Evolutionary conservation across 2,797 vertebrate genomes (phyloP).

Genomic region (Parambassis ranga): DNA sequence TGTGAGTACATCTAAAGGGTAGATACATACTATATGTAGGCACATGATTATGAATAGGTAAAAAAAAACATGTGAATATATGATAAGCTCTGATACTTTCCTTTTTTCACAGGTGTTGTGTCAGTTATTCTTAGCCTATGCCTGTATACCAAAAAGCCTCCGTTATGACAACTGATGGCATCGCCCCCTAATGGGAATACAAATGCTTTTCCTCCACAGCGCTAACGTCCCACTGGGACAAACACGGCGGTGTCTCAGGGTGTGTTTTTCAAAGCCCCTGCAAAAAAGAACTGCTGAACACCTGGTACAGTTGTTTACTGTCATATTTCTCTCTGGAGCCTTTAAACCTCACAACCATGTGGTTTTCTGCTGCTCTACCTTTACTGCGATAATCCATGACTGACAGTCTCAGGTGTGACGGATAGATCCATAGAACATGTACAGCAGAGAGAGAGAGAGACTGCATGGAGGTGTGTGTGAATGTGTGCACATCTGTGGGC

Average conservation of each 20-base stretch:
- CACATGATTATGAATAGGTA: too few relatives aligned
- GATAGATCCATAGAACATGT: constrained; percentile 33
- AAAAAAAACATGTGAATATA: too few relatives aligned
- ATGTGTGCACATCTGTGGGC: not conserved
- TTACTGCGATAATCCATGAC: constrained; percentile 36
- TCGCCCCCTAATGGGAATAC: not conserved
- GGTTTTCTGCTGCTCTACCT: constrained; percentile 45
- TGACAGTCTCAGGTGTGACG: constrained; percentile 37
- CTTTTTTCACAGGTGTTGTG: too few relatives aligned
- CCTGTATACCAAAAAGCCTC: too few relatives aligned
- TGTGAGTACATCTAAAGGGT: too few relatives aligned
- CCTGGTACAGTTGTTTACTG: constrained; percentile 45
- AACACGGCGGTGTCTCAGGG: not conserved
- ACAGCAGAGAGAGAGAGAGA: constrained; percentile 2
- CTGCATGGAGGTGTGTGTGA: constrained; percentile 11
- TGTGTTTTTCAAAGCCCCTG: constrained; percentile 7
- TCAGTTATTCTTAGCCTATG: too few relatives aligned
- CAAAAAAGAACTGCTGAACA: not conserved
- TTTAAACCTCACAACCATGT: constrained; percentile 40
- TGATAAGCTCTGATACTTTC: too few relatives aligned
- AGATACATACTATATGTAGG: too few relatives aligned
- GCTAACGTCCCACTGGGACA: not conserved
- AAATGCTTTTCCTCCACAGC: not conserved
- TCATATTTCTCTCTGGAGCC: constrained; percentile 21
- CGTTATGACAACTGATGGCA: too few relatives aligned